These are phyloP conservation scores for Onchidella celtica DNA, from an alignment of 2,888 invertebrate genomes.

Conservation along the genomic window DNA sequence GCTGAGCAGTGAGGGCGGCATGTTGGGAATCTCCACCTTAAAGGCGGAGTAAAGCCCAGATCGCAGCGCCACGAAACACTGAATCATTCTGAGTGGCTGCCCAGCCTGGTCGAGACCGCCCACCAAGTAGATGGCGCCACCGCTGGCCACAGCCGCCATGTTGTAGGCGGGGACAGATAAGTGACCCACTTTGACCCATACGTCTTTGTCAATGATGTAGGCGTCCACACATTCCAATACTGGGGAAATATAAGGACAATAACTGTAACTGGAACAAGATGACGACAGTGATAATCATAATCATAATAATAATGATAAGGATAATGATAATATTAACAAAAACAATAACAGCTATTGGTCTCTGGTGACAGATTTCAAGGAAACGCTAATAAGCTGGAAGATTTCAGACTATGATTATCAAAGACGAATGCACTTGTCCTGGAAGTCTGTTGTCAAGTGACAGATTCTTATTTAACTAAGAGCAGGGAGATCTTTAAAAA, in stretches of 20 bases:
- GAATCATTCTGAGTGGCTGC: constrained; percentile 41
- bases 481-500: too few relatives aligned
- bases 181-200: constrained; percentile 50
- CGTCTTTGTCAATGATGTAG: constrained; percentile 49
- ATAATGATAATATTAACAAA: too few relatives aligned
- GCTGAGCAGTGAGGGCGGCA: constrained; percentile 48
- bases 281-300: too few relatives aligned
- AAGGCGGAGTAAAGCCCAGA: constrained; percentile 49
- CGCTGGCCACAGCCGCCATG: constrained; percentile 46
- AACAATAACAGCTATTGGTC: too few relatives aligned
- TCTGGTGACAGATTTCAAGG: too few relatives aligned
- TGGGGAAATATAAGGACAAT: neutral
- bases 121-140: constrained; percentile 48
- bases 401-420: too few relatives aligned
- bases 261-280: too few relatives aligned
- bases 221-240: constrained; percentile 49
- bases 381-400: too few relatives aligned
- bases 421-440: too few relatives aligned
- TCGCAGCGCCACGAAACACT: constrained; percentile 46
- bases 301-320: too few relatives aligned
- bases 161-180: constrained; percentile 46
- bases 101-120: constrained; percentile 48
- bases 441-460: too few relatives aligned
- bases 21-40: constrained; percentile 43
- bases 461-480: too few relatives aligned